Conservation (phyloP, 2,797 vertebrate genomes). For the Vespertilio murinus region DNA sequence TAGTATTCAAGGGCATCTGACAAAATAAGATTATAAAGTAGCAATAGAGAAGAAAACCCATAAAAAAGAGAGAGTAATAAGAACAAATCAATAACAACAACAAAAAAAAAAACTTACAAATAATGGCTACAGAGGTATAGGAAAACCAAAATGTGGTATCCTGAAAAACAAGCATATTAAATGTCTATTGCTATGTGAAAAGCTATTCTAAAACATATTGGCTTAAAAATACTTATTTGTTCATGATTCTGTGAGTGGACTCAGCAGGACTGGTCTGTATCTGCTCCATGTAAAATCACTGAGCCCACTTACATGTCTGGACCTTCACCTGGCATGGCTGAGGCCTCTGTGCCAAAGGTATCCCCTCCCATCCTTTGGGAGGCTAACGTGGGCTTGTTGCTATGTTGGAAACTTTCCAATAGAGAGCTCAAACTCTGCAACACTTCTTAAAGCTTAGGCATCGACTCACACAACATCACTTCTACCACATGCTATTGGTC, state of each 20-base stretch:
- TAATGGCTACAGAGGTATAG: not conserved
- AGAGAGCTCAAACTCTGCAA: not conserved
- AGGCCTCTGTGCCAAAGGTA: not conserved
- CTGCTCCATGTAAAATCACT: not conserved
- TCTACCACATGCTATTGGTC: not conserved
- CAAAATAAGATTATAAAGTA: not conserved
- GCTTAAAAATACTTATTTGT: not conserved
- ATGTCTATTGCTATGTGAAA: not conserved
- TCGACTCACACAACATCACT: not conserved
- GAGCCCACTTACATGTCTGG: not conserved
- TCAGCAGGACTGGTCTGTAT: not conserved
- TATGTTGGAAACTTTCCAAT: not conserved
- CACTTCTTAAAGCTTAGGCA: not conserved
- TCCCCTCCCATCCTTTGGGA: not conserved
- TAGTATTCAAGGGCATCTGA: not conserved
- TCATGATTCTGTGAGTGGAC: not conserved
- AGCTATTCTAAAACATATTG: not conserved
- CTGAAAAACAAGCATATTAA: not conserved
- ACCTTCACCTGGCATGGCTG: not conserved
- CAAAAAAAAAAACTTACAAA: not conserved
- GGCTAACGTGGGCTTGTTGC: accelerated
- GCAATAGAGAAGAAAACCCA: not conserved
- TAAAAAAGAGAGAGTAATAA: not conserved
- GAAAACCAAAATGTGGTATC: not conserved
- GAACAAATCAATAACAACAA: not conserved